A percentile compares a stretch with the other conserved stretches of the same genome.
Evolutionary conservation across 2,888 invertebrate species (phyloP).

Genomic region (Lasioglossum malachurum): DNA sequence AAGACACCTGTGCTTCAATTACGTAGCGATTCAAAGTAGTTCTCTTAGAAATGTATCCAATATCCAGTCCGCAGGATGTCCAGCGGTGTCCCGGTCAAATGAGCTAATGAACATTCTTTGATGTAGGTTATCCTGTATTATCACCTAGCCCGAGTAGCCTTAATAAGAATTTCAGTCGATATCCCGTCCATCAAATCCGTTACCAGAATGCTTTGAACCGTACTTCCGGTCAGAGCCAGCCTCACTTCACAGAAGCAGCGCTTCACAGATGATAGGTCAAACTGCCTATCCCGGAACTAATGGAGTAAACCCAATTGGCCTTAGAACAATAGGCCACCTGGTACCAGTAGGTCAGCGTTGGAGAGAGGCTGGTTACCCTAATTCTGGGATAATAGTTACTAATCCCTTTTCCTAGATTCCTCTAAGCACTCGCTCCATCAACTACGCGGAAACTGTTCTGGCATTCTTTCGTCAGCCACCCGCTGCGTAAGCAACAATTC

Average conservation of each 20-base stretch:
- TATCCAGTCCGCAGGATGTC: neutral
- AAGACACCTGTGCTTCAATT: neutral
- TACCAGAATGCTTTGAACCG: constrained; percentile 12
- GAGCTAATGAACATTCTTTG: neutral
- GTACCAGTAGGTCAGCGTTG: neutral
- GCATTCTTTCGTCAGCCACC: neutral
- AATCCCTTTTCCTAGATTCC: neutral
- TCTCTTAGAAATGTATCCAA: too few species aligned
- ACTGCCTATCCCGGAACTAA: constrained; percentile 14
- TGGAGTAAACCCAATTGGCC: constrained; percentile 14
- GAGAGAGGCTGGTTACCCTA: neutral
- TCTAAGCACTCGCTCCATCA: neutral
- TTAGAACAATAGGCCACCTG: constrained; percentile 4
- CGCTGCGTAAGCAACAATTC: neutral
- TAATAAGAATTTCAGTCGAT: neutral
- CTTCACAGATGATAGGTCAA: constrained; percentile 19
- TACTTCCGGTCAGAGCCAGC: neutral
- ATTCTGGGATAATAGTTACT: neutral
- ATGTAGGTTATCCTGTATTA: neutral
- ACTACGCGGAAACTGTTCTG: neutral
- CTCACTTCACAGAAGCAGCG: constrained; percentile 3
- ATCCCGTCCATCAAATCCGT: neutral
- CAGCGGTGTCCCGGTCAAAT: neutral
- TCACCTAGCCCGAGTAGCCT: neutral
- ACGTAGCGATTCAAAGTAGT: neutral